Evolutionary conservation across 2,888 invertebrate species (phyloP).

Genomic region (Drosophila gaucha): DNA sequence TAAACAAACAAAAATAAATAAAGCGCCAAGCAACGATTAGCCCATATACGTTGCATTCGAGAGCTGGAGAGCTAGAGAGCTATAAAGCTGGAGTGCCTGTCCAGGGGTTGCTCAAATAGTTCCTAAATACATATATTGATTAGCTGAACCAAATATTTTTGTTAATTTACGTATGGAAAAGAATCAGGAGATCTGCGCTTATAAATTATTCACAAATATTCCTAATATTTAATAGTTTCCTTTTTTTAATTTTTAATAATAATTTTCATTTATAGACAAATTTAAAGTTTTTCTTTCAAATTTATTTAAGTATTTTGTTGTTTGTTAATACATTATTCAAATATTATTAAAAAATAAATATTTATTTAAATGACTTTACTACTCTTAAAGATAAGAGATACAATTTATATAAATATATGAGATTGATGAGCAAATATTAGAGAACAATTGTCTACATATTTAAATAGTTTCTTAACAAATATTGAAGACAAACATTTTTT

Average conservation of each 20-base stretch:
- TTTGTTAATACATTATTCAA: background rate
- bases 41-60: conserved; percentile 61
- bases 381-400: background rate
- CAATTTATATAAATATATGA: background rate
- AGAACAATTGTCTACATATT: background rate
- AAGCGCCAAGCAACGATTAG: conserved; percentile 56
- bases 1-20: conserved; percentile 65
- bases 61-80: conserved; percentile 26
- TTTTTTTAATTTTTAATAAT: background rate
- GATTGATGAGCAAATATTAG: background rate
- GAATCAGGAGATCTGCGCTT: too few relatives aligned
- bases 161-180: background rate
- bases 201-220: too few relatives aligned
- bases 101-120: conserved; percentile 22
- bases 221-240: too few relatives aligned
- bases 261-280: too few relatives aligned
- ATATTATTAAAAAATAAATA: background rate
- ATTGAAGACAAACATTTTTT: background rate
- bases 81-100: conserved; percentile 14
- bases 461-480: background rate
- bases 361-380: background rate
- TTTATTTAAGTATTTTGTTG: background rate
- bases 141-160: background rate
- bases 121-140: background rate
- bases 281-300: too few relatives aligned